A percentile compares a stretch with the other conserved stretches of the same genome.
Conservation (phyloP, 2,888 invertebrate genomes). For the Hypselothyrea guttata region DNA sequence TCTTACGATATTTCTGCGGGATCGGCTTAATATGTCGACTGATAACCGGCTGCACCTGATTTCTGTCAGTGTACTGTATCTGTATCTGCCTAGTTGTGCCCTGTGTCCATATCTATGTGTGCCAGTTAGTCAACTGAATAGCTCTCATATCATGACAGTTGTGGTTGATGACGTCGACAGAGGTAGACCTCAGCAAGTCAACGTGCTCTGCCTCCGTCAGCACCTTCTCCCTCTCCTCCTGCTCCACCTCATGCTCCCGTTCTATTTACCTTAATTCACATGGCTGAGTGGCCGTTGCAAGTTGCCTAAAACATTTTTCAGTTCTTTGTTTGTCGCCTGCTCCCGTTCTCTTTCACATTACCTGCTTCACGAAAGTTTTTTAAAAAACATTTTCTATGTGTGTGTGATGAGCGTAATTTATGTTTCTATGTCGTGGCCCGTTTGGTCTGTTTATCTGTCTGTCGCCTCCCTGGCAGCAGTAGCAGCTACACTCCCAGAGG, state of each 20-base stretch:
- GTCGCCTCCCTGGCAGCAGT: not conserved
- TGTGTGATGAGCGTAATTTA: slow-evolving; percentile 55
- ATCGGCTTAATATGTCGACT: not conserved
- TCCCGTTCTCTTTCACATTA: not conserved
- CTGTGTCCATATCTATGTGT: slow-evolving; percentile 54
- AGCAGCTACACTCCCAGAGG: slow-evolving; percentile 13
- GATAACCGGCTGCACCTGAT: too few relatives aligned
- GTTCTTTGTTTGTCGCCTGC: slow-evolving; percentile 34
- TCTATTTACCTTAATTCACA: slow-evolving; percentile 18
- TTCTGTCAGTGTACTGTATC: not conserved
- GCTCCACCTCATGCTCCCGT: not conserved
- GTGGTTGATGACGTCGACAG: slow-evolving; percentile 27
- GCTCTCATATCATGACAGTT: slow-evolving; percentile 39
- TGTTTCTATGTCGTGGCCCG: slow-evolving; percentile 56
- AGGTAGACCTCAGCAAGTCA: slow-evolving; percentile 5
- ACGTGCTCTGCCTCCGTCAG: not conserved
- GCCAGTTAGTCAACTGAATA: slow-evolving; percentile 58
- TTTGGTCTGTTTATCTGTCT: slow-evolving; percentile 44
- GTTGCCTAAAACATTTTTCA: slow-evolving; percentile 60
- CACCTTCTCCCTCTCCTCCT: not conserved
- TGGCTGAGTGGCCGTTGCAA: slow-evolving; percentile 39
- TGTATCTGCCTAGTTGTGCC: slow-evolving; percentile 13
- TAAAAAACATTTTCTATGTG: slow-evolving; percentile 23
- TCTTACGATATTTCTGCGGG: too few relatives aligned
- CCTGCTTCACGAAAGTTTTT: slow-evolving; percentile 39